Conservation (phyloP, 2,797 vertebrate genomes). For the Lithobates sylvaticus region DNA sequence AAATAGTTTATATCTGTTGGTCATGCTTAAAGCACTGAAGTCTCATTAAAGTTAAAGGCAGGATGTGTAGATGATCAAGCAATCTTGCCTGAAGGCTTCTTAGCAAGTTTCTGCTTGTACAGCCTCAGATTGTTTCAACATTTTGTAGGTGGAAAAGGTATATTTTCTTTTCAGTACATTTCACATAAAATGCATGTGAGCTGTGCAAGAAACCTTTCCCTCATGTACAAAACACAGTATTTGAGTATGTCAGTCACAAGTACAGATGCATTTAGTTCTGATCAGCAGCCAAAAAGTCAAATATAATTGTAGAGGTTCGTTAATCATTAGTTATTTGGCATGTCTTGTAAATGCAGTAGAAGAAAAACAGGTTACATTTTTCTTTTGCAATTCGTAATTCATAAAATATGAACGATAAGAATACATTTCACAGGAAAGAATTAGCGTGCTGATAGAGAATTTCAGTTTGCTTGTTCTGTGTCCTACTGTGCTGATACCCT, state of each 20-base stretch:
- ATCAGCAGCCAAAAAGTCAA: not conserved
- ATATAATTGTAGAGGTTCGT: not conserved
- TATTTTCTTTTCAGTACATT: conserved; percentile 5
- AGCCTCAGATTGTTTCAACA: not conserved
- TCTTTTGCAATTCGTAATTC: not conserved
- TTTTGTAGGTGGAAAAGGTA: not conserved
- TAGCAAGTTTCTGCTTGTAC: conserved; percentile 16
- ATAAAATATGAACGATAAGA: not conserved
- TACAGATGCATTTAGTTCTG: not conserved
- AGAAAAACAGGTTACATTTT: not conserved
- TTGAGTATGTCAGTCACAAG: not conserved
- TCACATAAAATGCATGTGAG: conserved; percentile 15
- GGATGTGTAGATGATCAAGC: conserved; percentile 45
- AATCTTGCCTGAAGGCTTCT: conserved; percentile 20
- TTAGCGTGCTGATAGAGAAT: not conserved
- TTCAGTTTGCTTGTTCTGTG: not conserved
- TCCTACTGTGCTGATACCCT: not conserved
- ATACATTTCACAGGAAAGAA: not conserved
- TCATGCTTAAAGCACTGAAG: not conserved
- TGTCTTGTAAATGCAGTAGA: not conserved
- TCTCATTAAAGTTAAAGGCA: conserved; percentile 30
- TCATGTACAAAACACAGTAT: not conserved
- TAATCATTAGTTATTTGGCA: not conserved
- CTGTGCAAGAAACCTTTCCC: not conserved
- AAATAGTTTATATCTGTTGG: not conserved